A percentile compares a stretch with the other conserved stretches of the same genome.
Conservation (phyloP, 1,140 invertebrate genomes). For the Drosophila aff. region DNA sequence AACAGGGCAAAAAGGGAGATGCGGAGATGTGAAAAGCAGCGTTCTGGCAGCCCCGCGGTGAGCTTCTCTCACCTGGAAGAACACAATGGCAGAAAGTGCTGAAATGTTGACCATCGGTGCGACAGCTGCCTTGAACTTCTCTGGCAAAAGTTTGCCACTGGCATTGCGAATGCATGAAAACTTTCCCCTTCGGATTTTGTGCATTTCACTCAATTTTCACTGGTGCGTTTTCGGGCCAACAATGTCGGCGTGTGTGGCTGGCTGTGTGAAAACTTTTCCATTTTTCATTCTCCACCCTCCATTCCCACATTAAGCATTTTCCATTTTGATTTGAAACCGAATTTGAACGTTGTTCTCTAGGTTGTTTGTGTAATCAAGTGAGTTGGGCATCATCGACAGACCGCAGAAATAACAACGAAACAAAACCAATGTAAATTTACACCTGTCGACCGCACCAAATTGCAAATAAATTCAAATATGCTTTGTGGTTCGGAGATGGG, state of each 20-base stretch:
- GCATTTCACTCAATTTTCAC: slow-evolving; percentile 39
- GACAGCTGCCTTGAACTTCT: slow-evolving; percentile 32
- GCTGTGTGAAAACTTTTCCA: slow-evolving; percentile 20
- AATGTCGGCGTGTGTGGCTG: slow-evolving; percentile 28
- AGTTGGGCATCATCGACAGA: slow-evolving; percentile 11
- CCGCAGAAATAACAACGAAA: slow-evolving; percentile 30
- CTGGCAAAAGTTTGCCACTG: slow-evolving; percentile 27
- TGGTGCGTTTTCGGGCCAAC: slow-evolving; percentile 40
- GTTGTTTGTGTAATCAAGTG: slow-evolving; percentile 25
- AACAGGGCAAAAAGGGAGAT: slow-evolving; percentile 2
- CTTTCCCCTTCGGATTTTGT: slow-evolving; percentile 33
- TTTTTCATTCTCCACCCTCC: slow-evolving; percentile 10
- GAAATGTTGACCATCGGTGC: slow-evolving; percentile 33
- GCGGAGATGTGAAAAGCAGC: slow-evolving; percentile 9
- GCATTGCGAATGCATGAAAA: slow-evolving; percentile 43
- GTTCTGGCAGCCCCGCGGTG: slow-evolving; percentile 1
- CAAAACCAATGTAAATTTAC: slow-evolving; percentile 36
- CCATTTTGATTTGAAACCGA: slow-evolving; percentile 30
- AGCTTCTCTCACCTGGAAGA: slow-evolving; percentile 16
- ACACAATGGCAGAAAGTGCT: slow-evolving; percentile 1
- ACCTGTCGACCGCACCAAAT: slow-evolving; percentile 38
- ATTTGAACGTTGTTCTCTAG: neutral
- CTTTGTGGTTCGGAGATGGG: slow-evolving; percentile 37
- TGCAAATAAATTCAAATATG: slow-evolving; percentile 51
- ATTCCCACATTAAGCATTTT: neutral